Conservation (phyloP, 2,797 vertebrate species). For the Ctenochaetus hawaiiensis region DNA sequence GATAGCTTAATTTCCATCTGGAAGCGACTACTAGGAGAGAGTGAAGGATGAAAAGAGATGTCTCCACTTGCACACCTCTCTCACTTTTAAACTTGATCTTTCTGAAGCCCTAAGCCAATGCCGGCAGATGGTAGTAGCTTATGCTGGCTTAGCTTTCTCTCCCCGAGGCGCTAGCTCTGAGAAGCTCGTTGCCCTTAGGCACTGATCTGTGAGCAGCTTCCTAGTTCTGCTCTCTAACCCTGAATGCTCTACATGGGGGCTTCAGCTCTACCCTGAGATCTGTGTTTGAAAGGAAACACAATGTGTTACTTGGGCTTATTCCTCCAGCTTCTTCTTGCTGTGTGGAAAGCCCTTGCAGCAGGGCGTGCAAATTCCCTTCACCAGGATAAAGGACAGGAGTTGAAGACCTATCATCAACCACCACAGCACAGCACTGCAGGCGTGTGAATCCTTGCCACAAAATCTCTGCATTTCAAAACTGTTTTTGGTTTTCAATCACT, state of each 20-base stretch:
- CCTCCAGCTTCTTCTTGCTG: conserved; percentile 43
- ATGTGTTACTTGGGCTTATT: conserved; percentile 45
- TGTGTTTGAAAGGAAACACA: conserved; percentile 62
- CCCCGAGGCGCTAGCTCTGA: conserved; percentile 75
- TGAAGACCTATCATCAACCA: conserved; percentile 18
- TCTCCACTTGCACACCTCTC: conserved; percentile 60
- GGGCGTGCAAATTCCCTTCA: conserved; percentile 66
- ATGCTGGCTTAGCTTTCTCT: conserved; percentile 79
- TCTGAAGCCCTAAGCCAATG: conserved; percentile 74
- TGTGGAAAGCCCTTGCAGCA: conserved; percentile 43
- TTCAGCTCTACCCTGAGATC: conserved; percentile 64
- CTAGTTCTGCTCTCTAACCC: conserved; percentile 70
- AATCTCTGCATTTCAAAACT: not conserved
- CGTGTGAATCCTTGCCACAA: not conserved
- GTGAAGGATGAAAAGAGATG: conserved; percentile 57
- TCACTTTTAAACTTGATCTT: conserved; percentile 77
- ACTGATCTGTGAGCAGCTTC: conserved; percentile 75
- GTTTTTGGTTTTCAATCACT: not conserved
- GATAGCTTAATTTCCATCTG: conserved; percentile 66
- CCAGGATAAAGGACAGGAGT: conserved; percentile 29
- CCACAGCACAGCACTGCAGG: not conserved
- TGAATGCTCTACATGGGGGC: conserved; percentile 60
- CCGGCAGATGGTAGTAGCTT: conserved; percentile 81
- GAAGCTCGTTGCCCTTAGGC: conserved; percentile 80
- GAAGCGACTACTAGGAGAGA: conserved; percentile 40